Evolutionary conservation across 2,888 invertebrate genomes (phyloP).

Genomic region (Xestia ashworthii): DNA sequence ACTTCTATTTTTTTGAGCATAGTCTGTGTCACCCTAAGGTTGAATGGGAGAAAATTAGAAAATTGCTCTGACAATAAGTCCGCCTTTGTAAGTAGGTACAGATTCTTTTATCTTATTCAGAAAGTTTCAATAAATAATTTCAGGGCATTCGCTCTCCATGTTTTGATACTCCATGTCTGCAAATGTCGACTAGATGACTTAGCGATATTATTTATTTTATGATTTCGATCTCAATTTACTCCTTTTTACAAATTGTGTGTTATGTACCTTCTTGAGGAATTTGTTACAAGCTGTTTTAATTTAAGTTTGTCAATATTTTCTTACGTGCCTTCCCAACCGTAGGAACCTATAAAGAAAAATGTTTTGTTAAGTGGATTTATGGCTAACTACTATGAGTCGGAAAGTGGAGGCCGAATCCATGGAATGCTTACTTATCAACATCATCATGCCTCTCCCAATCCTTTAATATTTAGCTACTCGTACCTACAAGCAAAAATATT

Average conservation of each 20-base stretch:
- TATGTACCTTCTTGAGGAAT: neutral
- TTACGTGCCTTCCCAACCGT: neutral
- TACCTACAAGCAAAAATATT: neutral
- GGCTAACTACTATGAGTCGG: too few relatives aligned
- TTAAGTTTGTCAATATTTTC: slow-evolving; percentile 3
- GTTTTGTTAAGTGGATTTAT: neutral
- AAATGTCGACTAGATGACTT: neutral
- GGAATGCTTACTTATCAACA: too few relatives aligned
- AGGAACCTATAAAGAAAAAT: neutral
- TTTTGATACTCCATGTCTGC: neutral
- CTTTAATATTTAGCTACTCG: neutral
- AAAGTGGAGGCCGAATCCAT: too few relatives aligned
- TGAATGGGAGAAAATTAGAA: neutral
- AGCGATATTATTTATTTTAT: slow-evolving; percentile 16
- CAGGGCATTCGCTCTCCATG: neutral
- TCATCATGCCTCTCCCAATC: neutral
- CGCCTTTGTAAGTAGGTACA: neutral
- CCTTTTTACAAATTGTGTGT: slow-evolving; percentile 3
- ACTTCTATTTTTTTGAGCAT: neutral
- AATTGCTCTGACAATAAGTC: neutral
- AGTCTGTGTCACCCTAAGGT: neutral
- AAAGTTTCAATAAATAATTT: neutral
- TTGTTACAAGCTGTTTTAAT: slow-evolving; percentile 6
- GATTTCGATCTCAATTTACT: slow-evolving; percentile 9
- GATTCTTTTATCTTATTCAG: neutral